Evolutionary conservation across 2,113 vertebrate species (phyloP).

Genomic region (Archilochus colubris): DNA sequence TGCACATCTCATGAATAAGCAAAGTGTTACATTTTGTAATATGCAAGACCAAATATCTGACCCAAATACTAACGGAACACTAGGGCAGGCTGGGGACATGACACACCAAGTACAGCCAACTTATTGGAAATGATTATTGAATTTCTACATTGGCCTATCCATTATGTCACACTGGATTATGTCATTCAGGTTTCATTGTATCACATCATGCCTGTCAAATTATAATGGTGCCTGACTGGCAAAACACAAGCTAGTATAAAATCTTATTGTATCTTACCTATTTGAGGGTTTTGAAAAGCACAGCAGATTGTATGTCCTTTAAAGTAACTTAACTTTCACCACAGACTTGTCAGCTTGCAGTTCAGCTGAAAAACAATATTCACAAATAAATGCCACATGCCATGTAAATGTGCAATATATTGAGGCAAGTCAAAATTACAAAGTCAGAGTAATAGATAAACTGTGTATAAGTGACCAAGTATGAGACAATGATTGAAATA

Average conservation of each 20-base stretch:
- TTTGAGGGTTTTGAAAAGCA: slow-evolving; percentile 59
- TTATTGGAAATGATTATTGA: slow-evolving; percentile 15
- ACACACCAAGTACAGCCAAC: neutral
- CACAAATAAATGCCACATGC: neutral
- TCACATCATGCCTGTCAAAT: neutral
- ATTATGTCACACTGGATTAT: slow-evolving; percentile 19
- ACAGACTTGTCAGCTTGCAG: neutral
- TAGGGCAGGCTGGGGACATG: accelerated
- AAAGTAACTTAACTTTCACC: neutral
- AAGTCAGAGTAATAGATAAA: neutral
- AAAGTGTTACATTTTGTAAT: neutral
- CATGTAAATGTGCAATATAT: neutral
- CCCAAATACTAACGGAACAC: neutral
- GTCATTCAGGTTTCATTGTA: slow-evolving; percentile 41
- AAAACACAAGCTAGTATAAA: neutral
- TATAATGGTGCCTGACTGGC: slow-evolving; percentile 38
- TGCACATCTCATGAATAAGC: neutral
- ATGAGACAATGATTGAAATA: neutral
- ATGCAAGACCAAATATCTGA: neutral
- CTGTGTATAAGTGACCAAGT: neutral
- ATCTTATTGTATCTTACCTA: slow-evolving; percentile 58
- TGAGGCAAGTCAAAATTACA: neutral
- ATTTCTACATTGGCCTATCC: neutral
- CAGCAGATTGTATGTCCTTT: slow-evolving; percentile 61
- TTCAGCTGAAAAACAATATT: neutral